Evolutionary conservation across 64 coral and sea anemone species (phyloP), one percentile per base, ranked within the genome.

Genomic region (Pocillopora verrucosa): DNA sequence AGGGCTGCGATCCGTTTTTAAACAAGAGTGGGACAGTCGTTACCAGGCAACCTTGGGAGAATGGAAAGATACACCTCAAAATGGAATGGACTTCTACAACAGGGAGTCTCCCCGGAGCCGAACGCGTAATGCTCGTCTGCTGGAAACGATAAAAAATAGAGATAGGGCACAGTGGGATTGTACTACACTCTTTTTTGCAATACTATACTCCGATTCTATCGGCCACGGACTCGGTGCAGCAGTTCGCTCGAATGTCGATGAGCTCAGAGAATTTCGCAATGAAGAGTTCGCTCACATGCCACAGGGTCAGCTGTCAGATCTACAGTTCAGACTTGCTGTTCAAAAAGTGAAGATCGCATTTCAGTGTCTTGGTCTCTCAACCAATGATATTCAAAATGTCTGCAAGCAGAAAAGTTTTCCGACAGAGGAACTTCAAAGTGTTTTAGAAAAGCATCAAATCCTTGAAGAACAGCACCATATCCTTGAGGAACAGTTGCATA

Each of bases 201-300:
- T 77, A 0, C 34, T 77, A 11, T 34, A 77, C 12, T 77, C 56
- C 12, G 56, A 77, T 41, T 56, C 75, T 35, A 56, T 77, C 19
- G 41, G 41, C 41, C 35, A 17, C 61, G 59, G 80, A 82, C 41
- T 82, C 34, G 60, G 57, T 58, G 12, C 80, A 25, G n/a, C 36
- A 35, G 58, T 82, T 34, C 80, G 16, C 30, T 16, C 80, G 6
- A 82, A 59, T 36, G 80, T 82, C 34, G 80, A 82, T 58, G n/a
- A 82, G 14, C 72, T 88, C 41, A 88, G 70, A 76, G 60, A 35
- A 26, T 88, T 75, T 76, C 56, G 73, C 68, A 88, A 88, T 67
- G 84, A 82, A 58, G 80, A 82, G 26, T 82, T 82, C 60, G 80
- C 84, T 56, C 84, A 87, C 84, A 87, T 87, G 30, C 84, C 84